Conservation (phyloP, 2,888 invertebrate species). For the Campoplex capitator region DNA sequence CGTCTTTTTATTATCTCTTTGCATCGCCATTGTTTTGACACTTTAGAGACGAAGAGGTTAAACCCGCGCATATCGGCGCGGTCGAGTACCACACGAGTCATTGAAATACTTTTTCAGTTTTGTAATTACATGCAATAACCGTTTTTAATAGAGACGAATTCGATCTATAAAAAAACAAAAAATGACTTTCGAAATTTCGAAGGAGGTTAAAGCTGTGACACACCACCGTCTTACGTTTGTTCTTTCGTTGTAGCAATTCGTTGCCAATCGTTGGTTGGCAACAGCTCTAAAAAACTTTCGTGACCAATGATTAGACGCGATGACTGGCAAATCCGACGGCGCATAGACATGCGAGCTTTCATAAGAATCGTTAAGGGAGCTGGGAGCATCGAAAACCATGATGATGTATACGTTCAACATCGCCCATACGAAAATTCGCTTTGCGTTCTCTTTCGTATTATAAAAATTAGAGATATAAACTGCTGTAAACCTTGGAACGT, state of each 20-base stretch:
- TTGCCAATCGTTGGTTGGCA: constrained; percentile 39
- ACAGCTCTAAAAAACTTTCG: constrained; percentile 34
- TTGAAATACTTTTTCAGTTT: too few relatives aligned
- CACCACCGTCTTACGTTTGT: constrained; percentile 11
- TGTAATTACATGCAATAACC: too few relatives aligned
- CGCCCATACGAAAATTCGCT: constrained; percentile 37
- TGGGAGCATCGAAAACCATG: constrained; percentile 15
- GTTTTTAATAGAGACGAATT: too few relatives aligned
- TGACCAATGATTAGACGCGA: constrained; percentile 53
- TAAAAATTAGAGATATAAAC: constrained; percentile 1
- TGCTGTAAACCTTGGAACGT: background rate
- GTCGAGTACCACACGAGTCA: too few relatives aligned
- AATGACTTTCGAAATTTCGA: background rate
- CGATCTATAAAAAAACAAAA: background rate
- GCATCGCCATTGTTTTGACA: too few relatives aligned
- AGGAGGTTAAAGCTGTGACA: constrained; percentile 1
- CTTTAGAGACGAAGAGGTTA: too few relatives aligned
- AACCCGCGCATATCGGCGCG: too few relatives aligned
- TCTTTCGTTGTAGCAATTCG: constrained; percentile 9
- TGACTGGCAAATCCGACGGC: constrained; percentile 53
- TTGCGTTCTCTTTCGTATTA: constrained; percentile 23
- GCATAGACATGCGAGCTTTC: background rate
- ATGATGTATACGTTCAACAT: constrained; percentile 14
- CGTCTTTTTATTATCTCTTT: too few relatives aligned
- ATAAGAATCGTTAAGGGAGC: background rate